Conservation (phyloP, 2,888 invertebrate species). For the Eurytoma adleriae region DNA sequence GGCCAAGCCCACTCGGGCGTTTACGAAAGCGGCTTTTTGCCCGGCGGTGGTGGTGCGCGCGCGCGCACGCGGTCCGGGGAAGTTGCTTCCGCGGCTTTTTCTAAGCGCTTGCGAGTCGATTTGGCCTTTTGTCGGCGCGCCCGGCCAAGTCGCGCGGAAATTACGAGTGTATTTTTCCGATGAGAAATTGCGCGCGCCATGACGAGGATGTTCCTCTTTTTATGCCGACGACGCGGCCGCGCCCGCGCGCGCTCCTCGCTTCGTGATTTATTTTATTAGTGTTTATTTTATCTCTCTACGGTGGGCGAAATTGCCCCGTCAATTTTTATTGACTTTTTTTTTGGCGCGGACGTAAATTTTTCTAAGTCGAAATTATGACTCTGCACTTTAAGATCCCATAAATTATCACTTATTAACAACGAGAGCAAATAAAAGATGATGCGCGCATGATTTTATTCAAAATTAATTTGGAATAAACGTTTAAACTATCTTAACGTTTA, state of each 20-base stretch:
- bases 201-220: constrained; percentile 38
- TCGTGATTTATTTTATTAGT: constrained; percentile 46
- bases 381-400: no score
- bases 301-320: constrained; percentile 14
- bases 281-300: constrained; percentile 16
- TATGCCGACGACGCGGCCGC: background rate
- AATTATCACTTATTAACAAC: no score
- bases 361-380: constrained; percentile 2
- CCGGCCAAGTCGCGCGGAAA: constrained; percentile 43
- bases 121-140: constrained; percentile 35
- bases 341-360: background rate
- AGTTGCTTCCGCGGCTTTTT: constrained; percentile 39
- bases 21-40: constrained; percentile 47
- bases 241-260: no score
- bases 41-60: background rate
- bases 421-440: no score
- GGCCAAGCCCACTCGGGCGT: constrained; percentile 34
- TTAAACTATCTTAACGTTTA: no score
- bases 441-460: no score
- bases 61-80: background rate
- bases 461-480: no score
- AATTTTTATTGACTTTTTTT: constrained; percentile 18
- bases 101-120: constrained; percentile 47
- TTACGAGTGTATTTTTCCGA: constrained; percentile 53
- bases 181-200: constrained; percentile 46